Evolutionary conservation across 1,140 invertebrate species (phyloP).

Genomic region (Drosophila equinoxialis): DNA sequence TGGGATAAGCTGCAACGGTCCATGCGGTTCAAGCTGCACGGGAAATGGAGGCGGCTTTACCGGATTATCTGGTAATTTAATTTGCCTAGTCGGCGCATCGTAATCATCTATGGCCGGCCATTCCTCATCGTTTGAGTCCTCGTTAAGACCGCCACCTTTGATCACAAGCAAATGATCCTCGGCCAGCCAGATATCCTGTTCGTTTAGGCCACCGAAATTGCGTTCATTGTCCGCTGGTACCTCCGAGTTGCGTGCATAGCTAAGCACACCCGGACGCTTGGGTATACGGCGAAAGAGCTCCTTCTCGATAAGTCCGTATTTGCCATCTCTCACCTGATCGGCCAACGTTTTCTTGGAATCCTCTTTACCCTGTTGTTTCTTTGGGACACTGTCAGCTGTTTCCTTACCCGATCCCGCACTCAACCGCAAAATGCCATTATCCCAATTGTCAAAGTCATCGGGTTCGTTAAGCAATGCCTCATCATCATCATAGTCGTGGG

Average conservation of each 20-base stretch:
- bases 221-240: constrained; percentile 90
- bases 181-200: constrained; percentile 94
- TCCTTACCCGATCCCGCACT: constrained; percentile 87
- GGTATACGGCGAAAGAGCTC: constrained; percentile 89
- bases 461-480: constrained; percentile 79
- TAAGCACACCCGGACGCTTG: constrained; percentile 90
- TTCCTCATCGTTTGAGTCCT: constrained; percentile 61
- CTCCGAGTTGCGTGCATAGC: constrained; percentile 90
- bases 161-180: constrained; percentile 94
- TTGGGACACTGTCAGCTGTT: constrained; percentile 78
- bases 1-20: constrained; percentile 85
- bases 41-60: constrained; percentile 94
- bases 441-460: constrained; percentile 84
- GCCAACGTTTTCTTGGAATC: constrained; percentile 92
- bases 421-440: constrained; percentile 87
- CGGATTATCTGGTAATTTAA: constrained; percentile 89
- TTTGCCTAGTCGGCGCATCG: constrained; percentile 90
- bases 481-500: constrained; percentile 71
- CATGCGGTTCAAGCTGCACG: constrained; percentile 90
- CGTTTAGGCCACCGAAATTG: constrained; percentile 91
- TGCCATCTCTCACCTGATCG: constrained; percentile 93
- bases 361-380: constrained; percentile 84
- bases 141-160: constrained; percentile 87
- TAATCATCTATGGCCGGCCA: constrained; percentile 93
- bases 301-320: constrained; percentile 94